Conservation (phyloP, 2,797 vertebrate species). For the Poeciliopsis presidionis region DNA sequence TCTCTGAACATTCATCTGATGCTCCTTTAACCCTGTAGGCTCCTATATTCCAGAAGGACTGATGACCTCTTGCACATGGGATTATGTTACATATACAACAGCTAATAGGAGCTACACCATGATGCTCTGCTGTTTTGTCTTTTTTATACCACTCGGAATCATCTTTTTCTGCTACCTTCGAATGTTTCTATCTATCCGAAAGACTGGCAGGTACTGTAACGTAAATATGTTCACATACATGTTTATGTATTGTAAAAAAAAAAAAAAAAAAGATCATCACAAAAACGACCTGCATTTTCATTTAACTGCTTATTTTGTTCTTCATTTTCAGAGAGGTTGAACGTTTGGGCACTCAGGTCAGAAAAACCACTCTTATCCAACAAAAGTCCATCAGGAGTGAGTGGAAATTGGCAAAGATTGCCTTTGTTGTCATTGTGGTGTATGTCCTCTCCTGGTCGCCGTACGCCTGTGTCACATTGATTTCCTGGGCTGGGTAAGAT, state of each 20-base stretch:
- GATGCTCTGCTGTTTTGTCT: slow-evolving; percentile 85
- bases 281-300: neutral
- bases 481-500: slow-evolving; percentile 89
- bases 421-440: slow-evolving; percentile 87
- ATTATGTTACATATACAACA: slow-evolving; percentile 77
- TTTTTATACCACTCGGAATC: slow-evolving; percentile 81
- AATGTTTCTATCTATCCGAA: slow-evolving; percentile 80
- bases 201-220: slow-evolving; percentile 70
- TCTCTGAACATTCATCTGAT: neutral
- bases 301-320: neutral
- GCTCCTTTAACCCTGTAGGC: slow-evolving; percentile 61
- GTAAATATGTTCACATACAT: neutral
- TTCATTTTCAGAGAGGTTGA: slow-evolving; percentile 79
- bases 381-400: slow-evolving; percentile 85
- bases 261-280: neutral
- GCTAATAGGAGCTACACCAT: slow-evolving; percentile 82
- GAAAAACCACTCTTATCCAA: slow-evolving; percentile 76
- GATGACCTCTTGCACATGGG: slow-evolving; percentile 86
- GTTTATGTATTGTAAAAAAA: neutral
- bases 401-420: slow-evolving; percentile 91
- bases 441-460: slow-evolving; percentile 91
- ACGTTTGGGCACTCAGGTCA: slow-evolving; percentile 83
- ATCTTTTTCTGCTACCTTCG: slow-evolving; percentile 81
- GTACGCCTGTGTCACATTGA: slow-evolving; percentile 88
- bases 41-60: slow-evolving; percentile 83